phyloP scores from a whole-genome alignment of 2,797 vertebrate genomes.

The Poecilia wingei region DNA sequence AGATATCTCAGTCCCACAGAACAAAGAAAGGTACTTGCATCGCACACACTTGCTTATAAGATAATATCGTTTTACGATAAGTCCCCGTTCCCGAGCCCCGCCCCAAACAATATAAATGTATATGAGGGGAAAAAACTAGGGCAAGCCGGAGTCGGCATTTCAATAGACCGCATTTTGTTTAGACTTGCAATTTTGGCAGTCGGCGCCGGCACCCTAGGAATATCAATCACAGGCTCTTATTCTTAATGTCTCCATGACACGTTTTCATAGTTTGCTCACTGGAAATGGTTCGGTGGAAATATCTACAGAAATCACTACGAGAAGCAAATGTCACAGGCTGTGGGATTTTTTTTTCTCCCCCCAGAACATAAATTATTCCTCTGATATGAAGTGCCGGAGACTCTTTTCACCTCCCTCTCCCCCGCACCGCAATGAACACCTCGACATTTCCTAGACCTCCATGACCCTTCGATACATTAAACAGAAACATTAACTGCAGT shows the following conservation, averaged over 20 bases:
- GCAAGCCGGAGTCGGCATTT: conserved; percentile 78
- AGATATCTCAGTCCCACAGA: conserved; percentile 64
- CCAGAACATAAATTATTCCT: conserved; percentile 63
- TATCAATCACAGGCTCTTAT: conserved; percentile 70
- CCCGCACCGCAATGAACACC: conserved; percentile 24
- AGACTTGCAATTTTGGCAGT: conserved; percentile 72
- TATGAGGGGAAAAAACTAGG: conserved; percentile 82
- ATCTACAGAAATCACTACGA: conserved; percentile 48
- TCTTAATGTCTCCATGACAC: conserved; percentile 35
- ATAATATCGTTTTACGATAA: conserved; percentile 77
- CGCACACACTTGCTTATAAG: conserved; percentile 72
- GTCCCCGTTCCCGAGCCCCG: conserved; percentile 58
- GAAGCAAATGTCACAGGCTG: conserved; percentile 59
- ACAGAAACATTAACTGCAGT: conserved; percentile 37
- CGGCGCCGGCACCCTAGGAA: conserved; percentile 54
- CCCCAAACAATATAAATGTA: conserved; percentile 86
- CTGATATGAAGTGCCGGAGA: conserved; percentile 40
- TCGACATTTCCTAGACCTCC: conserved; percentile 37
- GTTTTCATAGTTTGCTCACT: conserved; percentile 32
- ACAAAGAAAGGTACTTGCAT: conserved; percentile 54
- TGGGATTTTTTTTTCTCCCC: conserved; percentile 7
- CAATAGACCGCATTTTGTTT: conserved; percentile 74
- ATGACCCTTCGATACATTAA: conserved; percentile 46
- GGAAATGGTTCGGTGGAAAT: conserved; percentile 38
- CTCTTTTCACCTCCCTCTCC: conserved; percentile 27